Conservation (phyloP, 1,140 invertebrate genomes). For the Drosophila serrata region DNA sequence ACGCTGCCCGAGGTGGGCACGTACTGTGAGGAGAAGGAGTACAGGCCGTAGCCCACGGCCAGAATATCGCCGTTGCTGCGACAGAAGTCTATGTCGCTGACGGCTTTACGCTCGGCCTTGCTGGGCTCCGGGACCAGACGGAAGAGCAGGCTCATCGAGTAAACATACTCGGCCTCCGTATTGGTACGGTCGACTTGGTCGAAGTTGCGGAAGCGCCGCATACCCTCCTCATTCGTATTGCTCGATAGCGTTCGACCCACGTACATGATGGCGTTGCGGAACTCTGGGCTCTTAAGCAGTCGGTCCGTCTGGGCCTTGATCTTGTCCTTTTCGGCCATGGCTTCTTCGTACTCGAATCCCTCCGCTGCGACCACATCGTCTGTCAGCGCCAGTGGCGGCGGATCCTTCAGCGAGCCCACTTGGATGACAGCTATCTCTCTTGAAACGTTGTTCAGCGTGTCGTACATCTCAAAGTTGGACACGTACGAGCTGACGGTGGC, state of each 20-base stretch:
- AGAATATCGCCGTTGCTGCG: slow-evolving; percentile 88
- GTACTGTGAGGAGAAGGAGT: slow-evolving; percentile 79
- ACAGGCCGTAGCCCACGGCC: slow-evolving; percentile 90
- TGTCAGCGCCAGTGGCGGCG: background rate
- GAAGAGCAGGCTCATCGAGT: slow-evolving; percentile 89
- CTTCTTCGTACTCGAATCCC: slow-evolving; percentile 14
- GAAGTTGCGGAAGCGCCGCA: slow-evolving; percentile 72
- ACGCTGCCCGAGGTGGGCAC: slow-evolving; percentile 85
- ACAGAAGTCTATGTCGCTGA: slow-evolving; percentile 88
- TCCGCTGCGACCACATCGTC: slow-evolving; percentile 17
- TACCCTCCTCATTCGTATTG: slow-evolving; percentile 47
- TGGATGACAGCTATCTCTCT: background rate
- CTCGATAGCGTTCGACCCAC: slow-evolving; percentile 67
- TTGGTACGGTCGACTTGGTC: slow-evolving; percentile 86
- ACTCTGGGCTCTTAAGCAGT: slow-evolving; percentile 27
- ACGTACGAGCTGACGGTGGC: slow-evolving; percentile 88
- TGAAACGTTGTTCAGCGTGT: slow-evolving; percentile 84
- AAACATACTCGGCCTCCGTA: slow-evolving; percentile 87
- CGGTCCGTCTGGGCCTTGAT: background rate
- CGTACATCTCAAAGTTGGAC: slow-evolving; percentile 91
- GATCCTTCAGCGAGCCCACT: background rate
- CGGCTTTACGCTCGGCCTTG: slow-evolving; percentile 77
- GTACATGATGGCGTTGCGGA: slow-evolving; percentile 50
- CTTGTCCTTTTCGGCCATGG: background rate
- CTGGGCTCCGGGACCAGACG: slow-evolving; percentile 85